Percentiles rank a stretch among this genome's conserved stretches.
phyloP scores from a whole-genome alignment of 2,888 invertebrate genomes.

The Caenorhabditis sinica region DNA sequence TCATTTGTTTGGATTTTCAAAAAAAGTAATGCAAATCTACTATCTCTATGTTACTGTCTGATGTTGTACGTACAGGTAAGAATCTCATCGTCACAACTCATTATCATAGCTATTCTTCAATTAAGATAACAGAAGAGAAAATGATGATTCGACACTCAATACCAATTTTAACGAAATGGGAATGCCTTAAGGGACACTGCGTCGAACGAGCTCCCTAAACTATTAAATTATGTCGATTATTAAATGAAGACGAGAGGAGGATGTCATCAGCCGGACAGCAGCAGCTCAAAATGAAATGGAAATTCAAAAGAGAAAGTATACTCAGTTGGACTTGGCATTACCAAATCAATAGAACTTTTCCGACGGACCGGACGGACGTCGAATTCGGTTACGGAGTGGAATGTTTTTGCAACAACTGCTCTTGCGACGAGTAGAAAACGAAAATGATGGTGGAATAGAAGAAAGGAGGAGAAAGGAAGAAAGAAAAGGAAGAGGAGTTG shows the following conservation, averaged over 20 bases:
- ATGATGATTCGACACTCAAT: slow-evolving; percentile 3
- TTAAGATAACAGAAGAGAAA: too few species aligned
- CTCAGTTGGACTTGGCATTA: background rate
- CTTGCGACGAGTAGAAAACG: slow-evolving; percentile 13
- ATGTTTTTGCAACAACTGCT: slow-evolving; percentile 56
- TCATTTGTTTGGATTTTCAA: too few species aligned
- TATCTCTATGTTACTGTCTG: too few species aligned
- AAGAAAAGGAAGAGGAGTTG: slow-evolving; percentile 35
- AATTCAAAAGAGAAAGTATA: slow-evolving; percentile 45
- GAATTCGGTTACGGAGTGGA: slow-evolving; percentile 55
- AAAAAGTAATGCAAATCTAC: too few species aligned
- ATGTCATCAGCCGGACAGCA: slow-evolving; percentile 36
- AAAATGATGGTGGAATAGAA: slow-evolving; percentile 10
- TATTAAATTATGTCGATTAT: slow-evolving; percentile 63
- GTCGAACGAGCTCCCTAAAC: slow-evolving; percentile 39
- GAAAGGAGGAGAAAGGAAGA: background rate
- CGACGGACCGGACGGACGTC: slow-evolving; percentile 20
- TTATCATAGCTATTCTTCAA: too few species aligned
- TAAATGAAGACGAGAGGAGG: slow-evolving; percentile 48
- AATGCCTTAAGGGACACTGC: slow-evolving; percentile 45
- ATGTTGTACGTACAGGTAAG: too few species aligned
- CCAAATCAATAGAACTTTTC: slow-evolving; percentile 41
- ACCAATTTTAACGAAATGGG: slow-evolving; percentile 50
- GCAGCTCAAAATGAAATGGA: slow-evolving; percentile 49
- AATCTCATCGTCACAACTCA: too few species aligned